Evolutionary conservation across 2,888 invertebrate species (phyloP).

Genomic region (Capitulum mitella): DNA sequence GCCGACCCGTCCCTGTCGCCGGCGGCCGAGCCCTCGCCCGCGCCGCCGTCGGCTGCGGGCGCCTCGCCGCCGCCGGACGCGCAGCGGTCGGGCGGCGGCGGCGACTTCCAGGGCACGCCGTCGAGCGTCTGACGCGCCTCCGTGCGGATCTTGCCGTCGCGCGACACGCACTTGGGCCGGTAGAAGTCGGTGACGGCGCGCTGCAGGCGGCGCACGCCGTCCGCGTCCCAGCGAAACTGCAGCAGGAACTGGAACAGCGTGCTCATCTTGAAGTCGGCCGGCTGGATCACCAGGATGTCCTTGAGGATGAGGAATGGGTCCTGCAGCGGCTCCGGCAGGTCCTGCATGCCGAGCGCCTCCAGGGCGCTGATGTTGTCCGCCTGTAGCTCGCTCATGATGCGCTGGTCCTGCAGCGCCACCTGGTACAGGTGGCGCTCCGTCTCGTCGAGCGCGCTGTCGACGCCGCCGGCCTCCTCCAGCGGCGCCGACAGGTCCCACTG

Average conservation of each 20-base stretch:
- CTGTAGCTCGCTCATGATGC: constrained; percentile 9
- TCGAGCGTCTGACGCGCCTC: background rate
- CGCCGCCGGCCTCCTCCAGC: background rate
- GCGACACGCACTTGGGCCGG: constrained; percentile 21
- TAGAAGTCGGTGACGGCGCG: background rate
- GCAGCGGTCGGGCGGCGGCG: constrained; percentile 1
- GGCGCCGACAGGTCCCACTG: background rate
- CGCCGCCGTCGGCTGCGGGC: too few species aligned
- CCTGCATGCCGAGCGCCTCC: constrained; percentile 20
- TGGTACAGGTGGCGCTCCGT: constrained; percentile 7
- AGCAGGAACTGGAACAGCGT: constrained; percentile 19
- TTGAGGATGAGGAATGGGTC: constrained; percentile 7
- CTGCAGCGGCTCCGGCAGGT: constrained; percentile 18
- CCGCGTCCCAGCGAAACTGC: background rate
- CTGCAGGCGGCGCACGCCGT: background rate
- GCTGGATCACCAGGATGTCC: constrained; percentile 12
- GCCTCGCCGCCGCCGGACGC: background rate
- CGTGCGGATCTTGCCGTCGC: constrained; percentile 7
- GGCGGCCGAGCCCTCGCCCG: too few species aligned
- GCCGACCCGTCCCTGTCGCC: too few species aligned
- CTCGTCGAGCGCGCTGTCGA: background rate
- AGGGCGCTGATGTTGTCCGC: constrained; percentile 17
- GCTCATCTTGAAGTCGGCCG: background rate
- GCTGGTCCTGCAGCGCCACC: constrained; percentile 23
- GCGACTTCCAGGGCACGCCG: background rate